These are phyloP conservation scores for Morelia viridis DNA, from an alignment of 2,797 vertebrate species.

Conservation along the genomic window DNA sequence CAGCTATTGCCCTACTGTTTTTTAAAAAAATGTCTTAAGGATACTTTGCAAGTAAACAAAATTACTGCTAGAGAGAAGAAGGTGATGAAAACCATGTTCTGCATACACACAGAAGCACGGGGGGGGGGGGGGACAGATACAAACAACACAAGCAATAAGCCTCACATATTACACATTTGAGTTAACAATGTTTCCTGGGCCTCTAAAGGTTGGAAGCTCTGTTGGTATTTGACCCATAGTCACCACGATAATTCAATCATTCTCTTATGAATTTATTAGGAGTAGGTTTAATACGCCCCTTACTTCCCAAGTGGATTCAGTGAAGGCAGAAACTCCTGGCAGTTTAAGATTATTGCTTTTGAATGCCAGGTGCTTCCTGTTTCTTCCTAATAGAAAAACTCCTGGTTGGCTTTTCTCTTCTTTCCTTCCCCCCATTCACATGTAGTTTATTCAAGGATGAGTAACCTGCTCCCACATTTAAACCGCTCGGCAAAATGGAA, in stretches of 20 bases:
- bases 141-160: background rate
- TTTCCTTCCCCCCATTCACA: constrained; percentile 35
- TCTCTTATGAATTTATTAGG: constrained; percentile 4
- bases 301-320: constrained; percentile 30
- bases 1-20: background rate
- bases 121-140: background rate
- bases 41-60: background rate
- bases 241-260: background rate
- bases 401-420: constrained; percentile 15
- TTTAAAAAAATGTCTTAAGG: background rate
- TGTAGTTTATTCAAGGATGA: constrained; percentile 25
- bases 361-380: constrained; percentile 48
- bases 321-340: constrained; percentile 39
- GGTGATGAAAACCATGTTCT: background rate
- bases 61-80: background rate
- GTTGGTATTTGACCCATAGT: background rate
- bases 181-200: background rate
- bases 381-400: constrained; percentile 34
- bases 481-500: constrained; percentile 39
- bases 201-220: background rate
- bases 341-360: constrained; percentile 44
- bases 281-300: constrained; percentile 24
- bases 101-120: background rate
- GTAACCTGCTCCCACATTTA: constrained; percentile 46
- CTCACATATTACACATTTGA: background rate